Conservation (phyloP, 2,797 vertebrate genomes). For the Microhierax caerulescens region DNA sequence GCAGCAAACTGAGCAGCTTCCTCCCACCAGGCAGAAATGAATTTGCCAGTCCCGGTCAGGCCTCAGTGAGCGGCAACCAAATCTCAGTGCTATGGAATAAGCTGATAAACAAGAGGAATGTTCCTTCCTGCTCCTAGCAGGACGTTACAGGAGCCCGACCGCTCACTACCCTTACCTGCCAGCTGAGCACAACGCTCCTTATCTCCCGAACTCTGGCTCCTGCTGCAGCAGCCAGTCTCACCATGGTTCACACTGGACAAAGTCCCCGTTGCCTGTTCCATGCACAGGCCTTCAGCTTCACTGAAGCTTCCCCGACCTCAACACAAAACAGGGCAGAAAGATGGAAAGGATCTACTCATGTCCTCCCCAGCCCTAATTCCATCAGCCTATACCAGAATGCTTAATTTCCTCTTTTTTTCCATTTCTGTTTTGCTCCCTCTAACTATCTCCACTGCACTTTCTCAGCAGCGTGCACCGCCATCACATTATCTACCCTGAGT, state of each 20-base stretch:
- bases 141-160: background rate
- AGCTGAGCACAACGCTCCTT: background rate
- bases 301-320: background rate
- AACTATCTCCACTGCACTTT: background rate
- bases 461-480: accelerated
- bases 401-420: background rate
- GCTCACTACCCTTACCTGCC: background rate
- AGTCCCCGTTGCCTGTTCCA: background rate
- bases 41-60: background rate
- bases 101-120: background rate
- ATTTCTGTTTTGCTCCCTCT: background rate
- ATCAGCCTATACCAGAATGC: accelerated
- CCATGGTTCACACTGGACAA: accelerated
- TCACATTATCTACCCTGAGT: accelerated
- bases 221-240: background rate
- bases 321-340: background rate
- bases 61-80: background rate
- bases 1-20: background rate
- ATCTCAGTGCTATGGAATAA: background rate
- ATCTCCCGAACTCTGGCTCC: background rate
- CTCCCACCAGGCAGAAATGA: background rate
- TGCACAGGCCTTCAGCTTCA: background rate
- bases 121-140: background rate
- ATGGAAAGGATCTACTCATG: background rate
- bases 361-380: background rate